Conservation (phyloP, 2,888 invertebrate genomes). For the Lasioglossum pauxillum region DNA sequence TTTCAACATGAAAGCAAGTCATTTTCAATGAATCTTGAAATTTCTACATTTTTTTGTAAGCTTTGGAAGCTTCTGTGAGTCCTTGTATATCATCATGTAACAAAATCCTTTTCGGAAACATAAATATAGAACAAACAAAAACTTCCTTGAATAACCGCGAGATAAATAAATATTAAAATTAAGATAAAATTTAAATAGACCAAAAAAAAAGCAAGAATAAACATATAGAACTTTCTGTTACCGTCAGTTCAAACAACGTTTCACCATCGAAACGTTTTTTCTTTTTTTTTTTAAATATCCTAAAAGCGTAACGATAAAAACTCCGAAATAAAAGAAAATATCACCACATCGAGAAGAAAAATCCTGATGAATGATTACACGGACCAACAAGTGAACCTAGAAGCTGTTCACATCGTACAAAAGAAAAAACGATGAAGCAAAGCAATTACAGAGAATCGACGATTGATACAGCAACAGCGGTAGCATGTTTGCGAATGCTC, state of each 20-base stretch:
- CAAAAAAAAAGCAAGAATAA: slow-evolving; percentile 32
- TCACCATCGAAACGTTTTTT: slow-evolving; percentile 10
- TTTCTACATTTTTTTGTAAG: slow-evolving; percentile 26
- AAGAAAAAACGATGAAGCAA: slow-evolving; percentile 46
- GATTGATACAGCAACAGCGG: slow-evolving; percentile 13
- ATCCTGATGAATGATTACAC: slow-evolving; percentile 14
- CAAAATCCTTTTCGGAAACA: slow-evolving; percentile 21
- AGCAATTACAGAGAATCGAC: slow-evolving; percentile 33
- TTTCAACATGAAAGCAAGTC: slow-evolving; percentile 38
- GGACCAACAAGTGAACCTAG: slow-evolving; percentile 27
- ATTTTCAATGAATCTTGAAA: slow-evolving; percentile 32
- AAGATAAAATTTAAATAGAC: slow-evolving; percentile 22
- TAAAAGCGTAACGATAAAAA: slow-evolving; percentile 18
- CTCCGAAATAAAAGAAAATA: slow-evolving; percentile 20
- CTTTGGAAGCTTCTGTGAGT: slow-evolving; percentile 46
- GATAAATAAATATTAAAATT: slow-evolving; percentile 47
- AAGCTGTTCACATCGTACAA: slow-evolving; percentile 28
- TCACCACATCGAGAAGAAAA: slow-evolving; percentile 22
- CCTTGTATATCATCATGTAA: slow-evolving; percentile 18
- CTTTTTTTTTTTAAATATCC: not conserved
- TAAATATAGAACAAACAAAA: slow-evolving; percentile 27
- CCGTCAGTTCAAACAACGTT: slow-evolving; percentile 8
- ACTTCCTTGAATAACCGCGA: slow-evolving; percentile 28
- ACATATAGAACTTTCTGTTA: slow-evolving; percentile 23
- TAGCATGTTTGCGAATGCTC: slow-evolving; percentile 19